Conservation (phyloP, 2,797 vertebrate species). For the Caiman crocodilus region DNA sequence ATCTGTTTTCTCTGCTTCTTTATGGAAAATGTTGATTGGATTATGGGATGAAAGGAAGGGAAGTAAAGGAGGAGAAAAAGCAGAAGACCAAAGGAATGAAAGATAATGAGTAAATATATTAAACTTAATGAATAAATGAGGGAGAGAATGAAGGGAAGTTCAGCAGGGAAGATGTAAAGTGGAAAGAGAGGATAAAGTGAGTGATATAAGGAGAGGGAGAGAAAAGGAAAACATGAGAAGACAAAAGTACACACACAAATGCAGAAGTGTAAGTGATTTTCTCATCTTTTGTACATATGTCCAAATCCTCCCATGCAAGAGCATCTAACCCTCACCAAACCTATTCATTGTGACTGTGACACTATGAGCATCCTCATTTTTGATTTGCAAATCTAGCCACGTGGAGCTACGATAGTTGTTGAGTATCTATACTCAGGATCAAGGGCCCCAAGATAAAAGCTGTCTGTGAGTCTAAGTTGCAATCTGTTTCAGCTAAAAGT, state of each 20-base stretch:
- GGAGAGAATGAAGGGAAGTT: not conserved
- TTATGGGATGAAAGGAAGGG: too few relatives aligned
- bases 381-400: not conserved
- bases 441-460: not conserved
- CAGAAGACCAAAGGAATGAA: too few relatives aligned
- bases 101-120: too few relatives aligned
- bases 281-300: not conserved
- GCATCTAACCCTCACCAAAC: not conserved
- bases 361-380: too few relatives aligned
- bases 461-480: not conserved
- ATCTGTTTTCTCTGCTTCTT: too few relatives aligned
- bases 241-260: not conserved
- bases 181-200: not conserved
- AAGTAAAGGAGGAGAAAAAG: too few relatives aligned
- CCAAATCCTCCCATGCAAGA: not conserved
- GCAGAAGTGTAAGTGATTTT: not conserved
- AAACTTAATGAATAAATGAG: too few relatives aligned
- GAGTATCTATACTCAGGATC: accelerated
- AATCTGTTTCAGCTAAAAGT: not conserved
- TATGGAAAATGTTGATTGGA: too few relatives aligned
- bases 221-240: not conserved
- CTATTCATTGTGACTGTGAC: too few relatives aligned
- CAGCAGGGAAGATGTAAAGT: not conserved
- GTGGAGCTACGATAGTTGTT: not conserved
- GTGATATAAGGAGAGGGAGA: not conserved